Evolutionary conservation across 2,797 vertebrate genomes (phyloP).

Genomic region (Urophycis tenuis): DNA sequence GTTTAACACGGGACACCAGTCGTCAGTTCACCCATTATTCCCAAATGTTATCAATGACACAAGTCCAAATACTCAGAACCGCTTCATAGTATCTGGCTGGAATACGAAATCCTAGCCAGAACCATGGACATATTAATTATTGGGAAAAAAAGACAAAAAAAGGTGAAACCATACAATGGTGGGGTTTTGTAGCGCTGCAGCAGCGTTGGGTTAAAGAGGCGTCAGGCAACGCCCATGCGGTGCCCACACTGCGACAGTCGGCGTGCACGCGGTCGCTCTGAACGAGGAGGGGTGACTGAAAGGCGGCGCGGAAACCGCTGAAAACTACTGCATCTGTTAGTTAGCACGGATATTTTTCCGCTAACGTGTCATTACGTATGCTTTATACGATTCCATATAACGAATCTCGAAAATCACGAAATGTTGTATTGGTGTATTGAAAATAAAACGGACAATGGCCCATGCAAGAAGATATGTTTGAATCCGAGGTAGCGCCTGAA

Average conservation of each 20-base stretch:
- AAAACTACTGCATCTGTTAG: not conserved
- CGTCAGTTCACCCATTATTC: slow-evolving; percentile 2
- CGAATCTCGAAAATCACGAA: not conserved
- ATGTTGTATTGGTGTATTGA: not conserved
- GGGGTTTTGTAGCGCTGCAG: not conserved
- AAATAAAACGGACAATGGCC: not conserved
- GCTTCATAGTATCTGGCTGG: not conserved
- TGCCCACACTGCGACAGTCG: not conserved
- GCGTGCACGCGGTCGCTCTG: not conserved
- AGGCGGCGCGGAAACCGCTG: too few relatives aligned
- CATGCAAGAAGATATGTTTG: too few relatives aligned
- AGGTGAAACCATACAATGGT: not conserved
- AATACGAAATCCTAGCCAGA: not conserved
- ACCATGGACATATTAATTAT: too few relatives aligned
- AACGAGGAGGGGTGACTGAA: not conserved
- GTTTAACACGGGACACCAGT: slow-evolving; percentile 45
- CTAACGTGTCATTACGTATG: too few relatives aligned
- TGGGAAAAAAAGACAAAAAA: too few relatives aligned
- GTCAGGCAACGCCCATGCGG: slow-evolving; percentile 6
- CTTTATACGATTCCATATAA: not conserved
- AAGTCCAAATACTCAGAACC: not conserved
- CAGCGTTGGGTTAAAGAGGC: not conserved
- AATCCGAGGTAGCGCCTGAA: too few relatives aligned
- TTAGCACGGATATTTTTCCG: not conserved
- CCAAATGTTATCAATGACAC: not conserved